Evolutionary conservation across 2,888 invertebrate genomes (phyloP).

Genomic region (Vanessa cardui): DNA sequence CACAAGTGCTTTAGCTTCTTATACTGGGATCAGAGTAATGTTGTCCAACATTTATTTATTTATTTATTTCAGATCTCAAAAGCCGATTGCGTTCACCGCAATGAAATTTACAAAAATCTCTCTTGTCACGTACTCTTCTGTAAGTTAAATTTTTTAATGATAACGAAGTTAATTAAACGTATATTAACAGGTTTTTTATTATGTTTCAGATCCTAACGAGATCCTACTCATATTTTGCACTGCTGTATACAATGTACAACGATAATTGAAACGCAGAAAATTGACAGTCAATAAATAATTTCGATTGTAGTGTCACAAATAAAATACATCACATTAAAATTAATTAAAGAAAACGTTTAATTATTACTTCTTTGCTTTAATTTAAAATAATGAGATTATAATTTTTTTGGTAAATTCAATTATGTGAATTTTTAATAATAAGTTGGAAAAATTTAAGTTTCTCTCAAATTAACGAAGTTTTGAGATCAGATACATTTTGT

Average conservation of each 20-base stretch:
- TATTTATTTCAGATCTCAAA: conserved; percentile 63
- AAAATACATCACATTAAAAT: too few species aligned
- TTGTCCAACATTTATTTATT: too few species aligned
- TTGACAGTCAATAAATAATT: background rate
- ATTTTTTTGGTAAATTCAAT: background rate
- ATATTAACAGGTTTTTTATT: conserved; percentile 13
- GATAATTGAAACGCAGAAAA: conserved; percentile 48
- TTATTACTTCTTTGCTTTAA: too few species aligned
- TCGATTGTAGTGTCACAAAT: background rate
- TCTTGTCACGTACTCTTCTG: conserved; percentile 69
- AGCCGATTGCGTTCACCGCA: conserved; percentile 73
- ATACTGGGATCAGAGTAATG: too few species aligned
- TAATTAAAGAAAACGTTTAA: too few species aligned
- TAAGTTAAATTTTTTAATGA: conserved; percentile 48
- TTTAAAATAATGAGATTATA: too few species aligned
- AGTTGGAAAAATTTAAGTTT: background rate
- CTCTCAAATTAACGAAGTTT: background rate
- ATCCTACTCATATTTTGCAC: conserved; percentile 75
- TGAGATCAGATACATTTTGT: conserved; percentile 1
- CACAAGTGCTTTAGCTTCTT: too few species aligned
- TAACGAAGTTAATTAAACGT: background rate
- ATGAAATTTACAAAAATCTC: conserved; percentile 75
- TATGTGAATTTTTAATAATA: background rate
- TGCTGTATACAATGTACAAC: conserved; percentile 76
- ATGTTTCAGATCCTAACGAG: conserved; percentile 71